A percentile compares a stretch with the other conserved stretches of the same genome.
These are phyloP conservation scores for Bombus consobrinus DNA, from an alignment of 1,140 invertebrate genomes.

Conservation along the genomic window DNA sequence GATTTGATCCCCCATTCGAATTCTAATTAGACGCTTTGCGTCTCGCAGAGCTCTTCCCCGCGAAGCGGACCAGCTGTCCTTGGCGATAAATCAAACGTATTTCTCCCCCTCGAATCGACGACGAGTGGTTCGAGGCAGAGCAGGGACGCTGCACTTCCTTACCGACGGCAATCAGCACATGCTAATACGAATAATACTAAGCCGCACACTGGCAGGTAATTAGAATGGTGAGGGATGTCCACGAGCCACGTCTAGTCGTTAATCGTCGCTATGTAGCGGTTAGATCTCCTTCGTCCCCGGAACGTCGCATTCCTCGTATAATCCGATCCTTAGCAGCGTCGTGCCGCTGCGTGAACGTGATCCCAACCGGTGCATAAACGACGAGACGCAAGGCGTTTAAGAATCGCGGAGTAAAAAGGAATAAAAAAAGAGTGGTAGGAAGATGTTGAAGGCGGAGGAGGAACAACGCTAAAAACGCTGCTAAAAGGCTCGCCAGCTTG, in stretches of 20 bases:
- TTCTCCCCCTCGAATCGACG: constrained; percentile 37
- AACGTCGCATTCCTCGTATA: constrained; percentile 33
- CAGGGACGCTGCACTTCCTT: constrained; percentile 31
- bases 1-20: constrained; percentile 10
- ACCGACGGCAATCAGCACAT: constrained; percentile 67
- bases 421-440: background rate
- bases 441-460: background rate
- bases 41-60: constrained; percentile 37
- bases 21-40: constrained; percentile 43
- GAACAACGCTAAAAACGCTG: constrained; percentile 22
- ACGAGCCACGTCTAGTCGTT: constrained; percentile 59
- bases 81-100: constrained; percentile 59
- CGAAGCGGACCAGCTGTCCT: constrained; percentile 45
- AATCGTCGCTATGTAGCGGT: constrained; percentile 34
- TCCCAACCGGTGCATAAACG: constrained; percentile 29
- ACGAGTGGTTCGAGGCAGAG: background rate
- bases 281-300: constrained; percentile 24
- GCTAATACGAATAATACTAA: constrained; percentile 70
- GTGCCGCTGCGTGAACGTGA: background rate
- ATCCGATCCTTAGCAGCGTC: constrained; percentile 1
- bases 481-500: constrained; percentile 39
- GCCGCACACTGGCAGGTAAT: constrained; percentile 70
- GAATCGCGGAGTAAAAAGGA: constrained; percentile 10
- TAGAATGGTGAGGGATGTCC: constrained; percentile 70
- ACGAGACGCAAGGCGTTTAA: background rate